These are phyloP conservation scores for Drosophila greeni DNA, from an alignment of 2,888 invertebrate species.

Conservation along the genomic window DNA sequence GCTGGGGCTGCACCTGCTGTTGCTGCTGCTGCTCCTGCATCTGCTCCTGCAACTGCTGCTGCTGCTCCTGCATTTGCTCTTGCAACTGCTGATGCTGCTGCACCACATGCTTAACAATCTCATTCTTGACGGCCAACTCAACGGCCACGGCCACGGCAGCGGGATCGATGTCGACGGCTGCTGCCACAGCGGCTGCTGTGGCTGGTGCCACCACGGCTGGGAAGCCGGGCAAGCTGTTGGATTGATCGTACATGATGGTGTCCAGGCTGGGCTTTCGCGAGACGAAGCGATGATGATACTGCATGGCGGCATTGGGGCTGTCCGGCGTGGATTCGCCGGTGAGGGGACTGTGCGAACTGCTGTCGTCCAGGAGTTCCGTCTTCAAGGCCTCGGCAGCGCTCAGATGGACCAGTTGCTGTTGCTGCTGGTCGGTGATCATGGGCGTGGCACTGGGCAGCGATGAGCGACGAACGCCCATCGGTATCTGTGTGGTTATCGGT, in stretches of 20 bases:
- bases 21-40: conserved; percentile 60
- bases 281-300: conserved; percentile 66
- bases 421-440: conserved; percentile 77
- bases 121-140: conserved; percentile 80
- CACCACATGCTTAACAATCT: conserved; percentile 80
- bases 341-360: conserved; percentile 82
- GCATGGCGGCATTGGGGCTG: conserved; percentile 61
- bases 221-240: conserved; percentile 74
- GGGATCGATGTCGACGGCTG: conserved; percentile 65
- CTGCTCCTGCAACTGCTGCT: conserved; percentile 79
- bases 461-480: conserved; percentile 83
- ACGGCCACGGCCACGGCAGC: conserved; percentile 75
- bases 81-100: conserved; percentile 81
- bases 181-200: conserved; percentile 64
- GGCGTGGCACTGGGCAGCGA: conserved; percentile 80
- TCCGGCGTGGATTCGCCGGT: conserved; percentile 71
- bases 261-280: conserved; percentile 73
- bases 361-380: conserved; percentile 86
- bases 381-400: conserved; percentile 81
- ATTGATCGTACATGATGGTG: conserved; percentile 74
- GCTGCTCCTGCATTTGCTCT: conserved; percentile 79
- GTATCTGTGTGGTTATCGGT: conserved; percentile 81
- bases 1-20: conserved; percentile 77
- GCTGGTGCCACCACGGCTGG: conserved; percentile 60
- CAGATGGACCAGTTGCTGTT: conserved; percentile 62